phyloP scores from a whole-genome alignment of 2,888 invertebrate species.

The Prosopocoilus inquinatus region DNA sequence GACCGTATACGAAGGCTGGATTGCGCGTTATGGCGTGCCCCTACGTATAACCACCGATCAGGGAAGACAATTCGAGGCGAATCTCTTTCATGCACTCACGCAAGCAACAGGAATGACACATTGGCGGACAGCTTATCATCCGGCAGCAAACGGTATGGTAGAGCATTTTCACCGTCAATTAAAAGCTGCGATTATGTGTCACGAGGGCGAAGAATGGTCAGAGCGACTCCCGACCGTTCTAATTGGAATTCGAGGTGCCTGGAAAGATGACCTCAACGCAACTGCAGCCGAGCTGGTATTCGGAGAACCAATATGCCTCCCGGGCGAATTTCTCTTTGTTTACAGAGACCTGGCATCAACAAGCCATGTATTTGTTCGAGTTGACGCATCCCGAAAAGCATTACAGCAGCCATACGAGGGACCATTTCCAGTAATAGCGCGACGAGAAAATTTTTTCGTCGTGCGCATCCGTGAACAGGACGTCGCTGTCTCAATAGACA shows the following conservation, averaged over 20 bases:
- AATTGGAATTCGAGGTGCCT: constrained; percentile 30
- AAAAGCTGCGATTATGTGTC: no score
- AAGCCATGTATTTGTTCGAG: no score
- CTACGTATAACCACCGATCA: constrained; percentile 37
- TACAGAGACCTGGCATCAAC: no score
- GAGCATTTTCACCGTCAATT: constrained; percentile 28
- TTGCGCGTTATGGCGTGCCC: constrained; percentile 38
- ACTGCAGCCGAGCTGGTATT: constrained; percentile 24
- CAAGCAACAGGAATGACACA: constrained; percentile 19
- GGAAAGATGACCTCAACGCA: constrained; percentile 24
- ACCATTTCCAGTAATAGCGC: constrained; percentile 15
- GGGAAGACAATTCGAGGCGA: constrained; percentile 34
- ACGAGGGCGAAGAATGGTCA: constrained; percentile 29
- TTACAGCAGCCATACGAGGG: no score
- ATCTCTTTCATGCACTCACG: constrained; percentile 25
- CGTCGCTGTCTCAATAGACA: no score
- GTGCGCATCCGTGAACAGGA: no score
- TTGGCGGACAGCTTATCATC: not conserved
- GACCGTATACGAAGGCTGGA: constrained; percentile 33
- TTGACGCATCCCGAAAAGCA: no score
- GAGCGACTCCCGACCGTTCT: no score
- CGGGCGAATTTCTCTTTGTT: constrained; percentile 19
- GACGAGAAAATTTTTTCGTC: constrained; percentile 36
- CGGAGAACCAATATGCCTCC: constrained; percentile 22
- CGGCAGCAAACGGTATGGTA: constrained; percentile 27